A percentile compares a stretch with the other conserved stretches of the same genome.
Conservation (phyloP, 2,113 vertebrate genomes). For the Aviceda subcristata region DNA sequence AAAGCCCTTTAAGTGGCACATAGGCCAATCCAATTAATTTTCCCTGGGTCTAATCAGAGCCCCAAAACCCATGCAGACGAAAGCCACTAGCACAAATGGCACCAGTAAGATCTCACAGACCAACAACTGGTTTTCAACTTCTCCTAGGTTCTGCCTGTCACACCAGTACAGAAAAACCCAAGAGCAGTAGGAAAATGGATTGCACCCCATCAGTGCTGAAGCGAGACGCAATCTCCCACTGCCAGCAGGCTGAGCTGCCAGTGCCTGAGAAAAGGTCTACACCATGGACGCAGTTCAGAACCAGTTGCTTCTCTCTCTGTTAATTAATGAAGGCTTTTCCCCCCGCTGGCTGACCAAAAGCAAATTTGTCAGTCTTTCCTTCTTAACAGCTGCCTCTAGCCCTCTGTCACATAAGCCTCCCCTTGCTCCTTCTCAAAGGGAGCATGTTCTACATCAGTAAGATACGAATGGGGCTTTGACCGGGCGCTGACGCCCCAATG, state of each 20-base stretch:
- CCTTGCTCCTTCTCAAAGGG: neutral
- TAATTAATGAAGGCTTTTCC: neutral
- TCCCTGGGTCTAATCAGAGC: neutral
- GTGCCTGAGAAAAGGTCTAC: neutral
- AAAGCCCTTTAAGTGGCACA: neutral
- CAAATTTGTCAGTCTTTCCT: neutral
- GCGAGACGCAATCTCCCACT: neutral
- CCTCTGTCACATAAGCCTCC: neutral
- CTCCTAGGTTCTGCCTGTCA: neutral
- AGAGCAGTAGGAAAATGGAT: rapidly evolving
- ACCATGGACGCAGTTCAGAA: neutral
- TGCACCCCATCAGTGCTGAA: no score
- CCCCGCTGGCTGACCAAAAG: rapidly evolving
- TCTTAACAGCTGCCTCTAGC: neutral
- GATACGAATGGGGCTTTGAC: rapidly evolving
- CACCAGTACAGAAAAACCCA: neutral
- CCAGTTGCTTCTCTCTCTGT: neutral
- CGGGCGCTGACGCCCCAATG: neutral
- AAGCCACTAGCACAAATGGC: neutral
- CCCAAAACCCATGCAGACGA: neutral
- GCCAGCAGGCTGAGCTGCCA: neutral
- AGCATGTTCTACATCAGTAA: neutral
- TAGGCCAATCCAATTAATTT: rapidly evolving
- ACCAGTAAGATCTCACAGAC: neutral
- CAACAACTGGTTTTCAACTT: neutral